A percentile compares a stretch with the other conserved stretches of the same genome.
phyloP scores from a whole-genome alignment of 2,113 vertebrate genomes.

The Hippocampus guttulatus region DNA sequence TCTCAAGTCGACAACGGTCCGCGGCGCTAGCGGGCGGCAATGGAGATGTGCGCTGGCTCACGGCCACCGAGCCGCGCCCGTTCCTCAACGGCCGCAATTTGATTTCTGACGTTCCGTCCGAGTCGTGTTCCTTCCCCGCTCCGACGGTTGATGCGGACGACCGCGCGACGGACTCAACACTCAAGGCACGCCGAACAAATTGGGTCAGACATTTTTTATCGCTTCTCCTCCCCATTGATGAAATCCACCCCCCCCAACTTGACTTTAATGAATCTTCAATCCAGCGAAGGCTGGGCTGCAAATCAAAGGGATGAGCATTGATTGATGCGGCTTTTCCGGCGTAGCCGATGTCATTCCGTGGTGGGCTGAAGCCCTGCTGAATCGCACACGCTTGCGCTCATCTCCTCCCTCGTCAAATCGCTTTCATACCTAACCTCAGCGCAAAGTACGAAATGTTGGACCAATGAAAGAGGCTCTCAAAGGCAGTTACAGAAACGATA shows the following conservation, averaged over 20 bases:
- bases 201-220: constrained; percentile 47
- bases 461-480: constrained; percentile 59
- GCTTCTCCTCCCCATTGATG: constrained; percentile 27
- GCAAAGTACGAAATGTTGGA: constrained; percentile 60
- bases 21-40: background rate
- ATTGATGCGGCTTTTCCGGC: constrained; percentile 47
- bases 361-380: constrained; percentile 50
- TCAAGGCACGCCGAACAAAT: constrained; percentile 29
- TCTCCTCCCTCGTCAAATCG: constrained; percentile 59
- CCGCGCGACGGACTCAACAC: constrained; percentile 13
- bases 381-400: constrained; percentile 42
- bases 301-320: constrained; percentile 50
- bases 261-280: constrained; percentile 44
- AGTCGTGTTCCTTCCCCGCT: constrained; percentile 7
- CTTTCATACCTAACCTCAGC: constrained; percentile 56
- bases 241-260: constrained; percentile 34
- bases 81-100: constrained; percentile 35
- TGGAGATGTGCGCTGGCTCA: background rate
- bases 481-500: constrained; percentile 68
- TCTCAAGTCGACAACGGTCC: too few relatives aligned
- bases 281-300: constrained; percentile 20
- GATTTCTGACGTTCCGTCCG: constrained; percentile 20
- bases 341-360: constrained; percentile 21
- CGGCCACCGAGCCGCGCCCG: background rate
- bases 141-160: constrained; percentile 30